phyloP scores from a whole-genome alignment of 2,888 invertebrate genomes.

The Candidula unifasciata region DNA sequence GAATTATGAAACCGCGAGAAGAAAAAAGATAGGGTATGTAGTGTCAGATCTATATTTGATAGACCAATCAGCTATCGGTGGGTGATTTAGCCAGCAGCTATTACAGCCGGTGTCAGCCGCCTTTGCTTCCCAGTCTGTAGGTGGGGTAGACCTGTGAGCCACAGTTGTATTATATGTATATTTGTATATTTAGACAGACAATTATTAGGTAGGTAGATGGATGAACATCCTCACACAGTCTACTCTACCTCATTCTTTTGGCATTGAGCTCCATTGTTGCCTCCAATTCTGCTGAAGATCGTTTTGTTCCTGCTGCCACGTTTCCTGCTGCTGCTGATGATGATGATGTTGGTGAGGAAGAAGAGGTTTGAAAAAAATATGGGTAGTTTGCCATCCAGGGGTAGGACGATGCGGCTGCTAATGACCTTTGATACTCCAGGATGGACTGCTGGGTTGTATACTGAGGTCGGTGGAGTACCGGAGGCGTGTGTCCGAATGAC shows the following conservation, averaged over 20 bases:
- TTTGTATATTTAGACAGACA: no score
- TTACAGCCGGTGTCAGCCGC: no score
- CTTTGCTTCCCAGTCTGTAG: no score
- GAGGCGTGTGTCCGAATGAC: constrained; percentile 50
- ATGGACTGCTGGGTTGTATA: constrained; percentile 44
- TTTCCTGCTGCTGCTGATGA: constrained; percentile 29
- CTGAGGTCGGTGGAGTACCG: constrained; percentile 47
- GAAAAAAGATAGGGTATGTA: no score
- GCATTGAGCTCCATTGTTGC: constrained; percentile 50
- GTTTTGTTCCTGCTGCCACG: constrained; percentile 42
- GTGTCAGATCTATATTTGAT: no score
- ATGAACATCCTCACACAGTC: neutral
- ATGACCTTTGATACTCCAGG: constrained; percentile 52
- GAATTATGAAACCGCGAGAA: no score
- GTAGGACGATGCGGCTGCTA: constrained; percentile 29
- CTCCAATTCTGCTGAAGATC: constrained; percentile 51
- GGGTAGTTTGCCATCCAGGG: constrained; percentile 39
- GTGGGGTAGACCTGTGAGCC: no score
- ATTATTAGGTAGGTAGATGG: neutral
- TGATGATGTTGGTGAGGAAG: constrained; percentile 7
- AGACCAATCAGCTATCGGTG: no score
- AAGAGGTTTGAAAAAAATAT: constrained; percentile 29
- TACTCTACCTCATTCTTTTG: constrained; percentile 51
- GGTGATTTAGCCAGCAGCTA: no score
- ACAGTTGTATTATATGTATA: no score